phyloP scores from a whole-genome alignment of 2,113 vertebrate species.

The Cranoglanis bouderius region DNA sequence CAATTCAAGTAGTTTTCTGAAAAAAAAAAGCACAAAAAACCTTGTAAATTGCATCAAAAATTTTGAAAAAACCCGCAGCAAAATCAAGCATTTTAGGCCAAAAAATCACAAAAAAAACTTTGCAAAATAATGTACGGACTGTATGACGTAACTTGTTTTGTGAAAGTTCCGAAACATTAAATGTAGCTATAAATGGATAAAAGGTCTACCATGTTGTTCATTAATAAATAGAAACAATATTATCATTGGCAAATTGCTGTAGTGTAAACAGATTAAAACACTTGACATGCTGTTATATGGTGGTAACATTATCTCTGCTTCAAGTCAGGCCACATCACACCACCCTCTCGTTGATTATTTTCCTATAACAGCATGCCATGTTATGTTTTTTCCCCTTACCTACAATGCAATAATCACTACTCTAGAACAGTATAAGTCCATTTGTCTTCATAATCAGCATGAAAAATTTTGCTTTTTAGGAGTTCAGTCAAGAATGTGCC shows the following conservation, averaged over 20 bases:
- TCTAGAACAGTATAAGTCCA: not conserved
- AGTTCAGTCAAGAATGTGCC: not conserved
- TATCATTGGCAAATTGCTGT: not conserved
- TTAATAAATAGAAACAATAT: not conserved
- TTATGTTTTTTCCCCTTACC: not conserved
- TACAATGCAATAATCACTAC: not conserved
- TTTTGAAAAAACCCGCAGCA: too few relatives aligned
- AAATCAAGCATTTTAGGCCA: too few relatives aligned
- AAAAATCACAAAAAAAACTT: too few relatives aligned
- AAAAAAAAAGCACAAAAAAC: too few relatives aligned
- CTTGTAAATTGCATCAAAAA: too few relatives aligned
- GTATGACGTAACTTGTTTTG: too few relatives aligned
- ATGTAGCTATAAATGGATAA: not conserved
- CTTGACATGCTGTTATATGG: not conserved
- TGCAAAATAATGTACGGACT: too few relatives aligned
- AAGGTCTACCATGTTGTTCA: not conserved
- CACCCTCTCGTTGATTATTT: not conserved
- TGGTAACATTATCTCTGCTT: not conserved
- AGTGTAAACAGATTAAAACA: not conserved
- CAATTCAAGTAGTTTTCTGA: too few relatives aligned
- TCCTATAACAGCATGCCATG: not conserved
- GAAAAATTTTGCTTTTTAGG: not conserved
- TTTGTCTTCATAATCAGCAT: not conserved
- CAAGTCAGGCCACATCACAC: not conserved
- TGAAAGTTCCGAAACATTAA: not conserved